Evolutionary conservation across 2,113 vertebrate genomes (phyloP), one percentile per base, ranked within the genome.

Genomic region (Dicerorhinus sumatrensis): DNA sequence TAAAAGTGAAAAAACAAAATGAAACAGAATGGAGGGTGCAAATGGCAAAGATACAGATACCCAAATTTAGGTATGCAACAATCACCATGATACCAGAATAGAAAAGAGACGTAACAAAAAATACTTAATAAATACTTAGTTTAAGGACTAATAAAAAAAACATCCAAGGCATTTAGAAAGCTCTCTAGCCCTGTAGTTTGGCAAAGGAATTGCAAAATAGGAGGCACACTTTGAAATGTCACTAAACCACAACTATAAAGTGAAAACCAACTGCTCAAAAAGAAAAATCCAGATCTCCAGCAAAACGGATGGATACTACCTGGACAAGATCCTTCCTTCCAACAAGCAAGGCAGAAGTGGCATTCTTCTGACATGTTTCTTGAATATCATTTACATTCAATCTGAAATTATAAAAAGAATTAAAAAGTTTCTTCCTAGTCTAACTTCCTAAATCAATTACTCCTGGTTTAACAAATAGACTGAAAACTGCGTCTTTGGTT

Each of bases 291-390:
- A 83, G 13, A 29, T 48, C 16, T 51, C 36, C 31, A 90, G 21
- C 54, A 36, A 33, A 51, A 87, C 14, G 31, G 33, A 54, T 5
- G 42, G 0, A 0, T 8, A 36, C 0, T 97, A 99, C 99, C 99
- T 99, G 99, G 0, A 99, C 99, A 4, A 99, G 99, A 84, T 99
- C 99, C 96, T 99, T 98, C 94, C 99, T 99, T 65, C 99, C 99
- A 6, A 99, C 99, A 0, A 99, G 97, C 76, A 99, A 97, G 11
- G 99, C 99, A 0, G 99, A 99, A 2, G 99, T 98, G 0, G 99
- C 99, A 0, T 99, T 99, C 99, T 99, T 99, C 99, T 99, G 99
- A 98, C 99, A 99, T 0, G 99, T 99, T 91, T 99, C 99, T 98
- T 99, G 99, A 98, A 99, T 99, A 97, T 99, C 99, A 27, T 99